Conservation (phyloP, 1,140 invertebrate species). For the Bombus consobrinus region DNA sequence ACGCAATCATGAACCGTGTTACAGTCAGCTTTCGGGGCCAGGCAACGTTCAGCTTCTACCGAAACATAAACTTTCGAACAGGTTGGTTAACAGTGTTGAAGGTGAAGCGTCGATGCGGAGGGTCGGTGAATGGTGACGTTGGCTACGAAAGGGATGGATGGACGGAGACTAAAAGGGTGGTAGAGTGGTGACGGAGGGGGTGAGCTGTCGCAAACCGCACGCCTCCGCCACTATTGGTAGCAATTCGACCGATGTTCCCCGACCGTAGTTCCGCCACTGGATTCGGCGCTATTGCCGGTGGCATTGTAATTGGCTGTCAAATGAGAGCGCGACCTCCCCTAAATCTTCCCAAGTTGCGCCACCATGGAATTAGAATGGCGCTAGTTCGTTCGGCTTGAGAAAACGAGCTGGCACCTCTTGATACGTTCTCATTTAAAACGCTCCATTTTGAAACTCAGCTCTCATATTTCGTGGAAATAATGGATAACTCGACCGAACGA, state of each 20-base stretch:
- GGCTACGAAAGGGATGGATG: background rate
- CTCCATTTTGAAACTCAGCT: background rate
- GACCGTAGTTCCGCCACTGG: slow-evolving; percentile 63
- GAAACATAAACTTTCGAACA: slow-evolving; percentile 52
- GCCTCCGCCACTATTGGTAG: slow-evolving; percentile 63
- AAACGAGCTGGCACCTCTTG: slow-evolving; percentile 3
- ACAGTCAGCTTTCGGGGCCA: slow-evolving; percentile 20
- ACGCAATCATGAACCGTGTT: slow-evolving; percentile 65
- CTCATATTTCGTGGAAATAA: background rate
- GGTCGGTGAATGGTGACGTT: slow-evolving; percentile 9
- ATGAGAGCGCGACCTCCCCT: slow-evolving; percentile 72
- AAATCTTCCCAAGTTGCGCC: slow-evolving; percentile 70
- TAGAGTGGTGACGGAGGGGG: slow-evolving; percentile 10
- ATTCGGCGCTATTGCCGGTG: slow-evolving; percentile 69
- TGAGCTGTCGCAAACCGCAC: slow-evolving; percentile 64
- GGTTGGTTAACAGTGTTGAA: background rate
- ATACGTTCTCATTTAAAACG: background rate
- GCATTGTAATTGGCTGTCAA: slow-evolving; percentile 77
- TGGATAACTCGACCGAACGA: background rate
- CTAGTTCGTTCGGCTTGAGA: slow-evolving; percentile 39
- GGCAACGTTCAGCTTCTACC: slow-evolving; percentile 25
- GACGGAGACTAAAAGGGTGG: background rate
- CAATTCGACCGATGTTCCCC: slow-evolving; percentile 62
- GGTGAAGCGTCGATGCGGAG: slow-evolving; percentile 12
- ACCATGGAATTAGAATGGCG: slow-evolving; percentile 45